A percentile compares a stretch with the other conserved stretches of the same genome.
Evolutionary conservation across 2,797 vertebrate genomes (phyloP).

Genomic region (Aplochiton taeniatus): DNA sequence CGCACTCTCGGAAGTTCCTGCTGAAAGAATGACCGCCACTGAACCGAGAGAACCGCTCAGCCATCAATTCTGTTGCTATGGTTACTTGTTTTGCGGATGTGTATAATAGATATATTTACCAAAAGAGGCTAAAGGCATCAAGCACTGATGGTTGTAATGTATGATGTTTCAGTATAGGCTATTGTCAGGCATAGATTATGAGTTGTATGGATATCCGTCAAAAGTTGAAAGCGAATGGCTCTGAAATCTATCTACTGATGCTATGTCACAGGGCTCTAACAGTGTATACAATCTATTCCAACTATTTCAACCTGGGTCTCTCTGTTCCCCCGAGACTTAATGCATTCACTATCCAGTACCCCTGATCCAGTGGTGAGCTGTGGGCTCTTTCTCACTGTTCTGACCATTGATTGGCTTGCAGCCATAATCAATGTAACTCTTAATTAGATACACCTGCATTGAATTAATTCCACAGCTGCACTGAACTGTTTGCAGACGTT

Average conservation of each 20-base stretch:
- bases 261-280: slow-evolving; percentile 41
- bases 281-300: slow-evolving; percentile 32
- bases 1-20: slow-evolving; percentile 66
- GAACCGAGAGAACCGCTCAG: slow-evolving; percentile 62
- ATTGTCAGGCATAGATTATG: slow-evolving; percentile 45
- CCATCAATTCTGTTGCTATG: slow-evolving; percentile 77
- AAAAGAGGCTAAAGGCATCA: slow-evolving; percentile 65
- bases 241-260: slow-evolving; percentile 39
- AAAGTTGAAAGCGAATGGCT: slow-evolving; percentile 49
- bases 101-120: slow-evolving; percentile 71
- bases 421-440: slow-evolving; percentile 63
- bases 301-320: slow-evolving; percentile 40
- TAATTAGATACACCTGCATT: slow-evolving; percentile 65
- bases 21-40: slow-evolving; percentile 64
- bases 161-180: slow-evolving; percentile 47
- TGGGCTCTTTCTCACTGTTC: slow-evolving; percentile 45
- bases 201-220: slow-evolving; percentile 38
- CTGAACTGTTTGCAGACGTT: slow-evolving; percentile 42
- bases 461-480: slow-evolving; percentile 62
- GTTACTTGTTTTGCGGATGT: slow-evolving; percentile 78
- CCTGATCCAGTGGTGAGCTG: slow-evolving; percentile 32
- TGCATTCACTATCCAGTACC: background rate
- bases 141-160: slow-evolving; percentile 57
- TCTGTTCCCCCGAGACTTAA: background rate
- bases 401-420: slow-evolving; percentile 47